Percentiles rank a stretch among this genome's conserved stretches.
Evolutionary conservation across 2,113 vertebrate genomes (phyloP).

Genomic region (Ctenodactylus gundi): DNA sequence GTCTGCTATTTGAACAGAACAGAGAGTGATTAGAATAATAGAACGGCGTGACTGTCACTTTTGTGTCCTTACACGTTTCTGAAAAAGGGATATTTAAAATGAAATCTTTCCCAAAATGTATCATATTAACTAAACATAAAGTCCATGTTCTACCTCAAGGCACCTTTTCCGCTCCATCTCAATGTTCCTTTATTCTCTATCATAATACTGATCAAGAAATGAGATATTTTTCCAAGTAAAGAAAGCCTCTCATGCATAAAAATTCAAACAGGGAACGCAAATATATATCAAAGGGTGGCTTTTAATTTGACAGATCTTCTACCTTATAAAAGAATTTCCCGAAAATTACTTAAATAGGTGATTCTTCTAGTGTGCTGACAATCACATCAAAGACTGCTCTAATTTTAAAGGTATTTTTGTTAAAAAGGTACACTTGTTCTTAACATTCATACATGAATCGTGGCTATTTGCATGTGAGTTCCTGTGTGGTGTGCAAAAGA

Average conservation of each 20-base stretch:
- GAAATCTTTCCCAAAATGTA: not conserved
- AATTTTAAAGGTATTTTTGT: not conserved
- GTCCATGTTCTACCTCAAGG: not conserved
- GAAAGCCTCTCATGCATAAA: conserved; percentile 28
- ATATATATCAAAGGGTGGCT: not conserved
- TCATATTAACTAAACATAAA: conserved; percentile 17
- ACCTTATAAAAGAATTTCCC: conserved; percentile 37
- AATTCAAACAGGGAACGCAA: conserved; percentile 37
- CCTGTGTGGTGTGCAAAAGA: not conserved
- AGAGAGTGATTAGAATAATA: conserved; percentile 35
- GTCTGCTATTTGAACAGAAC: conserved; percentile 58
- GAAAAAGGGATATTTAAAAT: not conserved
- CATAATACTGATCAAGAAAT: conserved; percentile 26
- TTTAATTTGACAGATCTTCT: conserved; percentile 52
- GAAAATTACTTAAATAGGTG: conserved; percentile 44
- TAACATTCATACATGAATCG: conserved; percentile 46
- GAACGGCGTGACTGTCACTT: conserved; percentile 2
- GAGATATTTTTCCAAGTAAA: conserved; percentile 24
- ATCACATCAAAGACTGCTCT: conserved; percentile 32
- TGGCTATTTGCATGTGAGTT: not conserved
- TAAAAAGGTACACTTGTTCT: conserved; percentile 42
- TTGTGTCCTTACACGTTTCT: not conserved
- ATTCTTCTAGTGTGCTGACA: not conserved
- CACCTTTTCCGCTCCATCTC: not conserved
- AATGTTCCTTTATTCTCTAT: not conserved